Evolutionary conservation across 2,888 invertebrate species (phyloP).

Genomic region (Lycophotia porphyrea): DNA sequence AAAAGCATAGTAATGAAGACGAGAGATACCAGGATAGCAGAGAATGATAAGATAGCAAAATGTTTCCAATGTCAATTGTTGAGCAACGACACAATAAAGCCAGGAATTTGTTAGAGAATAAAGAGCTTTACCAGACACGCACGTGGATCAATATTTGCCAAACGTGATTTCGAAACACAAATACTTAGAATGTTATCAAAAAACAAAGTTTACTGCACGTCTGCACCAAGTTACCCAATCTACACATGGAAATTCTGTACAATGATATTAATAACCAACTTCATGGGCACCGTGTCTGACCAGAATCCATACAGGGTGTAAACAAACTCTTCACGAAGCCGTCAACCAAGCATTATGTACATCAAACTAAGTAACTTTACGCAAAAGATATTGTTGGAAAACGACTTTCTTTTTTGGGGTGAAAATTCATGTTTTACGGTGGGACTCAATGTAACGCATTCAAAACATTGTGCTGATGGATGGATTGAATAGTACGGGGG

Average conservation of each 20-base stretch:
- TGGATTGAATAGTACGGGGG: too few species aligned
- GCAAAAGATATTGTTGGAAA: too few species aligned
- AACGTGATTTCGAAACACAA: conserved; percentile 43
- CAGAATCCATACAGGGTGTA: too few species aligned
- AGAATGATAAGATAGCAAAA: conserved; percentile 27
- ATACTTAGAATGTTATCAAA: neutral
- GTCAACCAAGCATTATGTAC: too few species aligned
- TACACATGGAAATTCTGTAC: neutral
- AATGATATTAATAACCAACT: conserved; percentile 7
- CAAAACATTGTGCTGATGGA: too few species aligned
- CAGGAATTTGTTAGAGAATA: conserved; percentile 13
- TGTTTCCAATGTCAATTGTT: conserved; percentile 23
- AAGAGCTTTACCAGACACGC: conserved; percentile 10
- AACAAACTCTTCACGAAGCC: too few species aligned
- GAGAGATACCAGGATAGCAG: conserved; percentile 14
- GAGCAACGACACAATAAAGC: conserved; percentile 34
- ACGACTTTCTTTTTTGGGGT: too few species aligned
- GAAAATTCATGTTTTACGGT: too few species aligned
- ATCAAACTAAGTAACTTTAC: too few species aligned
- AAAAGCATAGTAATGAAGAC: neutral
- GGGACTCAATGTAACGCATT: too few species aligned
- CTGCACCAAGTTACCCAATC: neutral
- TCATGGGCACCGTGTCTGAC: neutral
- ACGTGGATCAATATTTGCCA: conserved; percentile 45
- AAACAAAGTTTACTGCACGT: neutral